These are phyloP conservation scores for Mus pahari DNA, from an alignment of 2,113 vertebrate species.

Conservation along the genomic window DNA sequence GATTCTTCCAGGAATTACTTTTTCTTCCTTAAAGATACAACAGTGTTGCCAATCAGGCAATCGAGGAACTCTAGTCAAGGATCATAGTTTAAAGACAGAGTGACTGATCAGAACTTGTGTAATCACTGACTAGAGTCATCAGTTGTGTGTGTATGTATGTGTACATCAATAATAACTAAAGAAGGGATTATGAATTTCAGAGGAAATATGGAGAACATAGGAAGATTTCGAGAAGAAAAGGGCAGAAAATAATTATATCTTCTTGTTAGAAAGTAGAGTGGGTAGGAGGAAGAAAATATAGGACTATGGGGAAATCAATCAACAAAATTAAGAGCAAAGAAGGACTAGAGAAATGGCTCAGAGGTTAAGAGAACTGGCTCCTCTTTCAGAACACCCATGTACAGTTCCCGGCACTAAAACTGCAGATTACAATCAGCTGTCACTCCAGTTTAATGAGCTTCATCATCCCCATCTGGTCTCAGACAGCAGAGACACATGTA, in stretches of 20 bases:
- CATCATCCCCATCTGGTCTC: neutral
- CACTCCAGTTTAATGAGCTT: neutral
- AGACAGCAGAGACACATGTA: neutral
- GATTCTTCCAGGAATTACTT: conserved; percentile 6
- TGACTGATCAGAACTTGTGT: neutral
- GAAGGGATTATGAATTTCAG: neutral
- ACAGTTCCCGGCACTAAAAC: neutral
- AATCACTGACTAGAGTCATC: neutral
- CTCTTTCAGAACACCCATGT: neutral
- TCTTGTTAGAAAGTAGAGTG: neutral
- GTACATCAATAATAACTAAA: neutral
- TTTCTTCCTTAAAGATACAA: neutral
- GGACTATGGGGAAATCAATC: no score
- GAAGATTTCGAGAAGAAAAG: neutral
- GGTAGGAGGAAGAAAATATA: neutral
- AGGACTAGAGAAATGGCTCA: neutral
- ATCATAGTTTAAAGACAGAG: neutral
- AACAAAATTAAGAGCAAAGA: neutral
- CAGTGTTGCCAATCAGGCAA: neutral
- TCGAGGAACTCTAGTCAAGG: neutral
- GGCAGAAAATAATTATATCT: neutral
- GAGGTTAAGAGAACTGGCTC: neutral
- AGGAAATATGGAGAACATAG: neutral
- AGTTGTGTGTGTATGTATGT: neutral
- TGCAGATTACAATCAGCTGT: neutral